Evolutionary conservation across 2,888 invertebrate species (phyloP).

Genomic region (Euzetes globulus): DNA sequence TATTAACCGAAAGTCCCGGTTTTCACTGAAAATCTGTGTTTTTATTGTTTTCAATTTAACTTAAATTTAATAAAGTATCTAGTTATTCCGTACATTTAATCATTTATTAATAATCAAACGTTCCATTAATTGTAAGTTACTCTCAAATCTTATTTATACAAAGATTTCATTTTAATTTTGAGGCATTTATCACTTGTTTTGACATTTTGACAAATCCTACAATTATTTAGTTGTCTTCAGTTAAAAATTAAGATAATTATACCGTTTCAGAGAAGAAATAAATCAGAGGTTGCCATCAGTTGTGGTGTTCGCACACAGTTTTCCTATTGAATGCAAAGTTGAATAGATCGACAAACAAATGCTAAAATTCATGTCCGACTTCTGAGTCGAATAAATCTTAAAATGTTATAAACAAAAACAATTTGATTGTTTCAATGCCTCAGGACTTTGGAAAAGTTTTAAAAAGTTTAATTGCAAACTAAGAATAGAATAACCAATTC

Average conservation of each 20-base stretch:
- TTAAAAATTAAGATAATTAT: no score
- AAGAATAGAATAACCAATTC: neutral
- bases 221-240: neutral
- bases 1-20: no score
- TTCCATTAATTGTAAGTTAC: neutral
- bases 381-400: neutral
- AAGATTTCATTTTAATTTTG: neutral
- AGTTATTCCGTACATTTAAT: no score
- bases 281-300: no score
- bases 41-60: no score
- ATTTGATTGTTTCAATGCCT: neutral
- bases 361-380: neutral
- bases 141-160: neutral
- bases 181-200: neutral
- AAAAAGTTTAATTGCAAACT: neutral
- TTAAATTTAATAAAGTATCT: no score
- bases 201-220: neutral
- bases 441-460: neutral
- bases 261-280: no score
- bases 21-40: no score
- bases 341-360: neutral
- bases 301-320: no score
- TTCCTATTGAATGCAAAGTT: no score
- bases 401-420: slow-evolving; percentile 4
- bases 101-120: no score